Evolutionary conservation across 1,140 invertebrate species (phyloP), one percentile per base, ranked within the genome.

Genomic region (Eumeta japonica): DNA sequence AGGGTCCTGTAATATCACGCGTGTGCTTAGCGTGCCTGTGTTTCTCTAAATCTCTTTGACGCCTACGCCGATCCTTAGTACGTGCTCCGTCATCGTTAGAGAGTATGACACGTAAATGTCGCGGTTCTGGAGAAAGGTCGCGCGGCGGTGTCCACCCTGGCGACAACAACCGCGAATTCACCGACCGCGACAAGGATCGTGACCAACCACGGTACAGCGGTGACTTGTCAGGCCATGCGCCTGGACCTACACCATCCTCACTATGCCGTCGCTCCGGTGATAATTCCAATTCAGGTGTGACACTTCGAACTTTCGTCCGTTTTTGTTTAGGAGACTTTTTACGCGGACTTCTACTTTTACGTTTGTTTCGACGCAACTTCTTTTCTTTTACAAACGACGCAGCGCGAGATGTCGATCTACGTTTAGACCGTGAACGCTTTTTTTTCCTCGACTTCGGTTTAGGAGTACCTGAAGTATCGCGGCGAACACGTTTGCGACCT

Each of bases 1-100:
- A 87, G 1, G 88, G 87, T 64, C 78, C 52, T 55, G 75, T 18
- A 49, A 37, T 46, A 50, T 55, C 76, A 57, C 36, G 65, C 35
- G 28, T 58, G 59, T 44, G 72, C 55, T 39, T 58, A n/a, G n/a
- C n/a, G 46, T 41, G 39, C 43, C 46, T 45, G 48, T 43, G 38
- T 45, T 52, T 49, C 30, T 49, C 76, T 37, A 55, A 66, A 63
- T 52, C 63, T 47, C 43, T 76, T 46, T 35, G 75, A 45, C 10
- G 50, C n/a, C n/a, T n/a, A n/a, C n/a, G n/a, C n/a, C n/a, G n/a
- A n/a, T n/a, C n/a, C n/a, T n/a, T n/a, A n/a, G n/a, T n/a, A n/a
- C n/a, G 44, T 37, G 43, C 48, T 3, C 57, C 51, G 3, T 51
- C 54, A 3, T 18, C n/a, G 20, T 24, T 37, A 37, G 28, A 39